A percentile compares a stretch with the other conserved stretches of the same genome.
Evolutionary conservation across 1,140 invertebrate genomes (phyloP).

Genomic region (Yoshiicerus persimilis): DNA sequence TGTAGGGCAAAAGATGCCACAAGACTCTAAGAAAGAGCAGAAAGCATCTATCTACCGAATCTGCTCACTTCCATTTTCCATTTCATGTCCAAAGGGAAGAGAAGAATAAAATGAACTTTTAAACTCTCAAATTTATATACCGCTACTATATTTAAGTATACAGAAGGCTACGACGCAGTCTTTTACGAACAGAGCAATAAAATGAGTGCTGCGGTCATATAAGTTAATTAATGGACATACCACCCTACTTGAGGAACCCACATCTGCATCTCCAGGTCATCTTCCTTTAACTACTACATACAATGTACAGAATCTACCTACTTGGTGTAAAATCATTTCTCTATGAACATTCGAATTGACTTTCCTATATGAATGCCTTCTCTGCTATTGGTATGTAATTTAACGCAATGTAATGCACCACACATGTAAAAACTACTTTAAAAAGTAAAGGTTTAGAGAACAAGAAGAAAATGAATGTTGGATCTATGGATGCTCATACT

Average conservation of each 20-base stretch:
- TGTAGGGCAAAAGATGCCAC: not conserved
- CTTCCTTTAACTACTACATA: not conserved
- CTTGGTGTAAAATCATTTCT: not conserved
- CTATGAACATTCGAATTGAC: not conserved
- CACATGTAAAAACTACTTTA: not conserved
- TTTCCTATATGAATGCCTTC: not conserved
- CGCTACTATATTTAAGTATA: not conserved
- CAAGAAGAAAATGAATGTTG: not conserved
- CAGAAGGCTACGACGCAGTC: not conserved
- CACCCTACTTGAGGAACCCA: not conserved
- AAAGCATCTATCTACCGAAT: too few species aligned
- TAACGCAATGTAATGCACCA: too few species aligned
- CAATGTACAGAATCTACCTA: not conserved
- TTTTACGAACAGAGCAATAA: not conserved
- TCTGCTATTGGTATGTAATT: not conserved
- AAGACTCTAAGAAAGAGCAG: too few species aligned
- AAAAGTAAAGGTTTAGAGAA: not conserved
- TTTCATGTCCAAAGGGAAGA: not conserved
- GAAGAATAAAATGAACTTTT: not conserved
- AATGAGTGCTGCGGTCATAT: constrained; percentile 6
- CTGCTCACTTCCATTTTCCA: not conserved
- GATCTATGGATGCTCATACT: not conserved
- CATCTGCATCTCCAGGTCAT: constrained; percentile 10
- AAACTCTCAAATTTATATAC: not conserved
- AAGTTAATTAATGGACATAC: constrained; percentile 21